Evolutionary conservation across 2,797 vertebrate species (phyloP).

Genomic region (Enteromius fasciolatus): DNA sequence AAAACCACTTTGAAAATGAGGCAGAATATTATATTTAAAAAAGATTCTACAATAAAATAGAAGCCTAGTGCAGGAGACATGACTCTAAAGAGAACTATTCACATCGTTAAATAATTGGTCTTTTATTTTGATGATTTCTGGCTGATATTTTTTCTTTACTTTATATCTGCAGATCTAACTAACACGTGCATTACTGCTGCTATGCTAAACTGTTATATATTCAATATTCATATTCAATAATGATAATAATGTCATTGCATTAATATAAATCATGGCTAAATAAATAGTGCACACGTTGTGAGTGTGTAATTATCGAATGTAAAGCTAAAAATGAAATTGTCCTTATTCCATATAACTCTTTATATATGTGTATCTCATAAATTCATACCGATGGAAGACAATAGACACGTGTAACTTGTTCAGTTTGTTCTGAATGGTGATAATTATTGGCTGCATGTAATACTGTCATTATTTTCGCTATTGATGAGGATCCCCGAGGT

Average conservation of each 20-base stretch:
- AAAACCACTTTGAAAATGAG: not conserved
- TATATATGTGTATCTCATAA: slow-evolving; percentile 61
- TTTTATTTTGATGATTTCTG: not conserved
- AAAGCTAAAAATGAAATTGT: slow-evolving; percentile 1
- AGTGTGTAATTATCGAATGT: not conserved
- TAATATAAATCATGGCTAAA: not conserved
- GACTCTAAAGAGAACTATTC: not conserved
- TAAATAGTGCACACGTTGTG: not conserved
- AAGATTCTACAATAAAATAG: not conserved
- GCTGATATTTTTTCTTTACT: not conserved
- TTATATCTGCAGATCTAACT: not conserved
- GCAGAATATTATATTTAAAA: not conserved
- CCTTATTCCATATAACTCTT: slow-evolving; percentile 13
- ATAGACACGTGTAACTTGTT: slow-evolving; percentile 81
- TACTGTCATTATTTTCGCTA: slow-evolving; percentile 82
- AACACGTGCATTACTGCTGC: not conserved
- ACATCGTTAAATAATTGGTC: not conserved
- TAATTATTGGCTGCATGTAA: slow-evolving; percentile 81
- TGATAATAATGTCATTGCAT: not conserved
- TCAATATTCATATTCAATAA: not conserved
- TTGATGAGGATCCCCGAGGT: slow-evolving; percentile 81
- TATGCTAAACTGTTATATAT: not conserved
- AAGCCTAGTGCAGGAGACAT: not conserved
- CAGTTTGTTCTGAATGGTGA: slow-evolving; percentile 82
- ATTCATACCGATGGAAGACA: slow-evolving; percentile 78